Conservation (phyloP, 2,797 vertebrate species). For the Paedocypris micromegethes region DNA sequence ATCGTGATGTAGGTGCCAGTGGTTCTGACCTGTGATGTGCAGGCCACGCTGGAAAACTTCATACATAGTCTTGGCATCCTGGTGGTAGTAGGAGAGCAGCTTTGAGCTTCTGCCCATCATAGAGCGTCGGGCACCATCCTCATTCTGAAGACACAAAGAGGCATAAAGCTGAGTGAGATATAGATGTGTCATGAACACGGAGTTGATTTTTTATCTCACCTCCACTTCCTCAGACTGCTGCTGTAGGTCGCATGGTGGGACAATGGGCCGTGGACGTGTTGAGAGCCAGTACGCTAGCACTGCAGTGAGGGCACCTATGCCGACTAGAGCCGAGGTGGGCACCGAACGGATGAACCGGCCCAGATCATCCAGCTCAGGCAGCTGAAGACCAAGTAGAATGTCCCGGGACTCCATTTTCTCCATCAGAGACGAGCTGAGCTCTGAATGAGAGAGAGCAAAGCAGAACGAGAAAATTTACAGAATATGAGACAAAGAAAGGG, state of each 20-base stretch:
- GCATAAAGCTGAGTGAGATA: no score
- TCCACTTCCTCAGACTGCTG: slow-evolving; percentile 85
- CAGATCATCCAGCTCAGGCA: slow-evolving; percentile 83
- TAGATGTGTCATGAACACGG: background rate
- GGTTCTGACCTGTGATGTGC: slow-evolving; percentile 84
- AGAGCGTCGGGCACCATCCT: slow-evolving; percentile 78
- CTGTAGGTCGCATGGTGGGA: slow-evolving; percentile 82
- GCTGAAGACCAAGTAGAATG: slow-evolving; percentile 79
- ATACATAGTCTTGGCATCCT: slow-evolving; percentile 92
- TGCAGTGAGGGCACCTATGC: slow-evolving; percentile 83
- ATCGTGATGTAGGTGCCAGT: background rate
- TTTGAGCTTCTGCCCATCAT: slow-evolving; percentile 79
- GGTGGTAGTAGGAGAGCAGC: slow-evolving; percentile 86
- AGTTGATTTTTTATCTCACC: slow-evolving; percentile 13
- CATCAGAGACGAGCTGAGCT: slow-evolving; percentile 81
- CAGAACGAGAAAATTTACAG: background rate
- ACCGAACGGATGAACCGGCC: slow-evolving; percentile 83
- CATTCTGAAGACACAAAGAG: slow-evolving; percentile 56
- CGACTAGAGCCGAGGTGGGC: slow-evolving; percentile 83
- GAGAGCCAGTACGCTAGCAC: slow-evolving; percentile 89
- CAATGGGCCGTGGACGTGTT: slow-evolving; percentile 82
- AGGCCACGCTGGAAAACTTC: slow-evolving; percentile 92
- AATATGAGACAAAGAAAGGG: background rate
- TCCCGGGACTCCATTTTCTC: slow-evolving; percentile 96
- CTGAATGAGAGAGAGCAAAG: slow-evolving; percentile 55